Conservation (phyloP, 2,797 vertebrate species). For the Uromys caudimaculatus region DNA sequence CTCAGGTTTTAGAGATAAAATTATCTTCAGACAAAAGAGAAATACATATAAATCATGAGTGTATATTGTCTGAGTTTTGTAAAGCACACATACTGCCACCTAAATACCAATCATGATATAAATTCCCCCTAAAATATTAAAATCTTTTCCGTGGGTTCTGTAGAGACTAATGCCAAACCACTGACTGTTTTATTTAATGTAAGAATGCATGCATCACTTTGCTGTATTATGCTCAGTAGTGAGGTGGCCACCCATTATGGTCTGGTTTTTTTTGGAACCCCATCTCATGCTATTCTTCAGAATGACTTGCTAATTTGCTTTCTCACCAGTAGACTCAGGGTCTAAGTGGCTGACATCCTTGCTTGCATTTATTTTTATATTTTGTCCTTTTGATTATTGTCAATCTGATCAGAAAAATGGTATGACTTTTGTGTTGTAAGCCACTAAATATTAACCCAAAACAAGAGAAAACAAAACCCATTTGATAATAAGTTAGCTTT, state of each 20-base stretch:
- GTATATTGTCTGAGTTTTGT: background rate
- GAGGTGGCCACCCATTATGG: too few relatives aligned
- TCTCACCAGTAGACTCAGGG: background rate
- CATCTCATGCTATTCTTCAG: background rate
- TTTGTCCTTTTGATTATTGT: background rate
- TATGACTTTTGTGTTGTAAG: background rate
- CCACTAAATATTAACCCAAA: background rate
- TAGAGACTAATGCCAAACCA: background rate
- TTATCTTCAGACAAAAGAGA: constrained; percentile 37
- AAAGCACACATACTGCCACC: background rate
- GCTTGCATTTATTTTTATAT: background rate
- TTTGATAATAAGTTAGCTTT: background rate
- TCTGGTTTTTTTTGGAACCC: background rate
- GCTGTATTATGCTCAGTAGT: background rate
- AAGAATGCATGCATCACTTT: background rate
- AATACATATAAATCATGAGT: constrained; percentile 35
- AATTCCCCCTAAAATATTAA: background rate
- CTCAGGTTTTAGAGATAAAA: constrained; percentile 12
- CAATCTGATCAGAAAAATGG: background rate
- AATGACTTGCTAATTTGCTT: background rate
- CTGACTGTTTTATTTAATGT: background rate
- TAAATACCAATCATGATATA: background rate
- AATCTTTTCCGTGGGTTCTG: background rate
- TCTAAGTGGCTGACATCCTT: background rate
- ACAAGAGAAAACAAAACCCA: background rate